A percentile compares a stretch with the other conserved stretches of the same genome.
Conservation (phyloP, 2,113 vertebrate genomes). For the Pleuronectes platessa region DNA sequence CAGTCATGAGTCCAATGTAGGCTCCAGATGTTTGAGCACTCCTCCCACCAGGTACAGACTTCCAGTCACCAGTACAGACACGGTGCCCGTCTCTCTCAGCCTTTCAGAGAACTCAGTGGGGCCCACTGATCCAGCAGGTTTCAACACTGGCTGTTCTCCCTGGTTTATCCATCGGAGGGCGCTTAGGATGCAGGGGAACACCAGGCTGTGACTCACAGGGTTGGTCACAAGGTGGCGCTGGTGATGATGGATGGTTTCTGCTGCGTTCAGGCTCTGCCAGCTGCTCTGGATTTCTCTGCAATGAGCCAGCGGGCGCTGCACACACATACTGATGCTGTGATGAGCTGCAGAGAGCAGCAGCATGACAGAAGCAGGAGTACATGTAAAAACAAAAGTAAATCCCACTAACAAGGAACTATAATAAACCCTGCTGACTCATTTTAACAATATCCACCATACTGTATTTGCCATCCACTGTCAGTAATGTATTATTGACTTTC, state of each 20-base stretch:
- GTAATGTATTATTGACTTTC: too few relatives aligned
- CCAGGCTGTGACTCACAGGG: conserved; percentile 68
- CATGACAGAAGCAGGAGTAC: not conserved
- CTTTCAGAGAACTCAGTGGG: conserved; percentile 13
- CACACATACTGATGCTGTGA: conserved; percentile 84
- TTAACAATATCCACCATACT: too few relatives aligned
- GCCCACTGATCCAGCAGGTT: not conserved
- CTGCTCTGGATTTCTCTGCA: conserved; percentile 86
- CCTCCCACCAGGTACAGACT: conserved; percentile 87
- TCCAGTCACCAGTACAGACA: conserved; percentile 86
- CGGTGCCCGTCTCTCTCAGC: not conserved
- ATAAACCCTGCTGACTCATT: not conserved
- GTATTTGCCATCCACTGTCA: too few relatives aligned
- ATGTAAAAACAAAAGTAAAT: not conserved
- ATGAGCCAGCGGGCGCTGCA: conserved; percentile 84
- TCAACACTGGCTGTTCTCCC: conserved; percentile 45
- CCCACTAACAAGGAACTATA: not conserved
- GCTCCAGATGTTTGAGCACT: conserved; percentile 82
- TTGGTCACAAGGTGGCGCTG: conserved; percentile 70
- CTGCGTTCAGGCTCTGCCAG: conserved; percentile 72
- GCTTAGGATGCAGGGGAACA: conserved; percentile 86
- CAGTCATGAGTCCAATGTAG: conserved; percentile 73
- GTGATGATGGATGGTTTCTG: conserved; percentile 41
- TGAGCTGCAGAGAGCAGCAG: not conserved
- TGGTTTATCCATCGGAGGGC: conserved; percentile 86